These are phyloP conservation scores for Limnephilus rhombicus DNA, from an alignment of 2,888 invertebrate species.

Conservation along the genomic window DNA sequence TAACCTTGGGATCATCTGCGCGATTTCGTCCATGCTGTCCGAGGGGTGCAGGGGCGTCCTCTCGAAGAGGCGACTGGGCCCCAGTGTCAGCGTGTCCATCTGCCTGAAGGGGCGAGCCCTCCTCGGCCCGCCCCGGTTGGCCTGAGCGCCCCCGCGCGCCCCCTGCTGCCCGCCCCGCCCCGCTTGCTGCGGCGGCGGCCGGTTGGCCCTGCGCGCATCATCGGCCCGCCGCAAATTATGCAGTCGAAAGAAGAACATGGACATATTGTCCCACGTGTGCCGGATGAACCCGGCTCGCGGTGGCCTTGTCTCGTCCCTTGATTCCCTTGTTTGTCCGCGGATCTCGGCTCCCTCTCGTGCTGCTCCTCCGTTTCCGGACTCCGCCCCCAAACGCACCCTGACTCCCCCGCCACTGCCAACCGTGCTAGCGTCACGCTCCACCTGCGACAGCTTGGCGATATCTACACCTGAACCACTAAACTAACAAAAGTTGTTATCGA, in stretches of 20 bases:
- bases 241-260: slow-evolving; percentile 96
- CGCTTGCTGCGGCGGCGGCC: slow-evolving; percentile 69
- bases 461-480: background rate
- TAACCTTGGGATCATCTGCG: slow-evolving; percentile 94
- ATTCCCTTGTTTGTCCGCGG: slow-evolving; percentile 57
- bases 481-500: background rate
- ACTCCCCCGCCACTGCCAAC: slow-evolving; percentile 57
- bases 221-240: slow-evolving; percentile 93
- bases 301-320: slow-evolving; percentile 36
- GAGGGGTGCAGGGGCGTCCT: slow-evolving; percentile 89
- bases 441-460: slow-evolving; percentile 60
- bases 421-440: slow-evolving; percentile 33
- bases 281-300: background rate
- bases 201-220: slow-evolving; percentile 84
- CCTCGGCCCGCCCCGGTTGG: background rate
- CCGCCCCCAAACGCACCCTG: slow-evolving; percentile 57
- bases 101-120: slow-evolving; percentile 43
- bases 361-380: slow-evolving; percentile 48
- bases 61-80: slow-evolving; percentile 90
- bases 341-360: slow-evolving; percentile 49
- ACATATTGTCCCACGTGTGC: slow-evolving; percentile 81
- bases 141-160: slow-evolving; percentile 68
- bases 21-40: slow-evolving; percentile 94
- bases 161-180: slow-evolving; percentile 65
- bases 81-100: slow-evolving; percentile 81